These are phyloP conservation scores for Porites lutea DNA, from an alignment of 64 coral and sea anemone genomes.

Conservation along the genomic window DNA sequence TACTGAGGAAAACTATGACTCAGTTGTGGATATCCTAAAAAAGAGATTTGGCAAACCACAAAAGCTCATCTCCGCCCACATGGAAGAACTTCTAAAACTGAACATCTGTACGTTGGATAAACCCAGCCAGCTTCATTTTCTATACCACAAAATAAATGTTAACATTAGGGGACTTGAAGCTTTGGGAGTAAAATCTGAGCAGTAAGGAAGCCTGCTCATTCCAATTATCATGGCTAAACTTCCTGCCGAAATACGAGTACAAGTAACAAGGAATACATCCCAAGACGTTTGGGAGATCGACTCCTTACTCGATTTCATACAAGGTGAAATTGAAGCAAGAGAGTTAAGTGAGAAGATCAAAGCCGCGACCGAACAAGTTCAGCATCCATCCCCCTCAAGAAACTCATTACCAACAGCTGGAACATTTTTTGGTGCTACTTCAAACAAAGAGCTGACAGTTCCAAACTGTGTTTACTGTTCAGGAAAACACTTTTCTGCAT, in stretches of 20 bases:
- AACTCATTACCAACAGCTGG: background rate
- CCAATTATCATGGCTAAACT: slow-evolving; percentile 10
- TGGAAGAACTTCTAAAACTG: too few species aligned
- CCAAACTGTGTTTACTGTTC: slow-evolving; percentile 46
- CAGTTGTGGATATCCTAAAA: background rate
- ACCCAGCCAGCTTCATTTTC: background rate
- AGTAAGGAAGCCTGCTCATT: too few species aligned
- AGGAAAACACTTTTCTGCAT: slow-evolving; percentile 57
- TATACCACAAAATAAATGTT: slow-evolving; percentile 26
- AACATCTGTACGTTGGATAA: background rate
- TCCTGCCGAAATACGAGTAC: slow-evolving; percentile 4
- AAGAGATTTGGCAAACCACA: too few species aligned
- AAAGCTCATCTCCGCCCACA: too few species aligned
- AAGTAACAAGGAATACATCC: background rate
- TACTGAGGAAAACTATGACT: background rate
- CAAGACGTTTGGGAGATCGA: slow-evolving; percentile 32
- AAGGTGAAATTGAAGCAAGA: slow-evolving; percentile 25
- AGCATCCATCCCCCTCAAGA: background rate
- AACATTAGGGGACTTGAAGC: background rate
- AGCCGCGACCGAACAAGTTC: background rate
- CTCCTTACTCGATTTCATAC: background rate
- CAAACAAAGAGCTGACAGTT: background rate
- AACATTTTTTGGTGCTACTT: background rate
- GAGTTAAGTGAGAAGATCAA: slow-evolving; percentile 11
- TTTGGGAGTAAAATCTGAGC: background rate